phyloP scores from a whole-genome alignment of 2,113 vertebrate species.

The Oreotrochilus melanogaster region DNA sequence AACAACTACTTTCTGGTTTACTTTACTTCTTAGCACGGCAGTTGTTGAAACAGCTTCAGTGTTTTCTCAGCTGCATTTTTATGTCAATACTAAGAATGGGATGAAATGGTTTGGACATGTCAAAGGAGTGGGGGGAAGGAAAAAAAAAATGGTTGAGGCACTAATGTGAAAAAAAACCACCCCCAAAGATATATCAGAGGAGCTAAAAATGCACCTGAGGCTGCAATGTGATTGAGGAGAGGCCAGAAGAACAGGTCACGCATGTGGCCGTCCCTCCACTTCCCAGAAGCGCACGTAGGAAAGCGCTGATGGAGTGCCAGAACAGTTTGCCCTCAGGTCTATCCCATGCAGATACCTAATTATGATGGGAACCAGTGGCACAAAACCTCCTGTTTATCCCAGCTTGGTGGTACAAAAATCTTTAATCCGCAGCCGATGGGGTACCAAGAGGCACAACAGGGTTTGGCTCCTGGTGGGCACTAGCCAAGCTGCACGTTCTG shows the following conservation, averaged over 20 bases:
- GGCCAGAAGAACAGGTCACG: constrained; percentile 82
- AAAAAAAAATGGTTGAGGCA: not conserved
- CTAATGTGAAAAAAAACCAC: not conserved
- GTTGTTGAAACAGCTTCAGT: constrained; percentile 45
- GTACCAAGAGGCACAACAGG: rapidly evolving
- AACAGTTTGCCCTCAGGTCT: constrained; percentile 52
- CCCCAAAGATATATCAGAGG: constrained; percentile 3
- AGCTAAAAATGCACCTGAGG: constrained; percentile 41
- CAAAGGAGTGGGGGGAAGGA: not conserved
- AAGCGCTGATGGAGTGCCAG: constrained; percentile 67
- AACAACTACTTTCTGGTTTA: constrained; percentile 45
- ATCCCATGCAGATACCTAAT: constrained; percentile 41
- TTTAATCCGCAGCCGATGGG: not conserved
- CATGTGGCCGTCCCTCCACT: constrained; percentile 70
- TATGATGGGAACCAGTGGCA: constrained; percentile 3
- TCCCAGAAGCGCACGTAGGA: constrained; percentile 58
- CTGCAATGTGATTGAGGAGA: constrained; percentile 38
- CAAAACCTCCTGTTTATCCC: not conserved
- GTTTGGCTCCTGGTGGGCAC: not conserved
- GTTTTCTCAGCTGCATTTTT: constrained; percentile 64
- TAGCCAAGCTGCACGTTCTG: not conserved
- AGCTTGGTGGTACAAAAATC: not conserved
- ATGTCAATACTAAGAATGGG: constrained; percentile 22
- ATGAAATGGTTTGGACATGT: constrained; percentile 5
- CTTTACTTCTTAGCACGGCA: constrained; percentile 40